Conservation (phyloP, 2,888 invertebrate genomes). For the Dryocosmus kuriphilus region DNA sequence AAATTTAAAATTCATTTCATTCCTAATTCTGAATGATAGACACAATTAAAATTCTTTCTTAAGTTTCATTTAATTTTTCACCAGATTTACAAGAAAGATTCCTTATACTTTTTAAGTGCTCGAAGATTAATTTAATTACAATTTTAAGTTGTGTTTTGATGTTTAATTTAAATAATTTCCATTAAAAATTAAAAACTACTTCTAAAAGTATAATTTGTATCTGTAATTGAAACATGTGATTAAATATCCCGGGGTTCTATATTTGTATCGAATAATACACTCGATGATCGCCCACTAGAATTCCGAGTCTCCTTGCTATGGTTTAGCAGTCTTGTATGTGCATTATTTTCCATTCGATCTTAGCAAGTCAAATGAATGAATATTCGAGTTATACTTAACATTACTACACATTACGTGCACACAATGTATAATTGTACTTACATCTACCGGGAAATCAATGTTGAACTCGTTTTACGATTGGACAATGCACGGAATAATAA, state of each 20-base stretch:
- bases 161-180: not conserved
- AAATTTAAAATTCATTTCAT: too few relatives aligned
- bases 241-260: not conserved
- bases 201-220: not conserved
- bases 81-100: too few relatives aligned
- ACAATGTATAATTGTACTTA: not conserved
- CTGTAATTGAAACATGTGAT: not conserved
- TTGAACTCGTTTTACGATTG: not conserved
- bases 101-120: too few relatives aligned
- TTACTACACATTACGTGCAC: not conserved
- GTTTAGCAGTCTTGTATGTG: not conserved
- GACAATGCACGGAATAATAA: conserved; percentile 41
- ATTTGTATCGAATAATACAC: conserved; percentile 1
- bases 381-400: not conserved
- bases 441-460: conserved; percentile 45
- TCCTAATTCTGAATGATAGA: too few relatives aligned
- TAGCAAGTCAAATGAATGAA: not conserved
- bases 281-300: conserved; percentile 2
- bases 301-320: conserved; percentile 9
- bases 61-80: too few relatives aligned
- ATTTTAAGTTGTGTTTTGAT: not conserved
- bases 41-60: too few relatives aligned
- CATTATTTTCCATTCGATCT: not conserved
- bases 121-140: not conserved
- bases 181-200: not conserved